A percentile compares a stretch with the other conserved stretches of the same genome.
phyloP scores from a whole-genome alignment of 2,113 vertebrate species.

The Cariama cristata region DNA sequence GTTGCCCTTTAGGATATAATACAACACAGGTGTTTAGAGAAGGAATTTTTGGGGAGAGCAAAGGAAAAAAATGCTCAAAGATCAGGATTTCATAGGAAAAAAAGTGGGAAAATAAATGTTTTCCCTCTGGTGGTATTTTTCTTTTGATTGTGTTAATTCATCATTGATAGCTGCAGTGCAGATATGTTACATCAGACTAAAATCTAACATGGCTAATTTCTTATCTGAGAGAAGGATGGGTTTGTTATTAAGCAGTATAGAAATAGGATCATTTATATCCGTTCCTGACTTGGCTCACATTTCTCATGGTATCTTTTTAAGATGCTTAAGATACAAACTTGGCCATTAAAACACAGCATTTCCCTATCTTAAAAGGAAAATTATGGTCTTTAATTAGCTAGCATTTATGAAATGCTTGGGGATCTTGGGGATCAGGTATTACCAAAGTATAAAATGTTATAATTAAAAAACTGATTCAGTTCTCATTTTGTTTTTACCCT shows the following conservation, averaged over 20 bases:
- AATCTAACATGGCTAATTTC: background rate
- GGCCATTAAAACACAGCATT: background rate
- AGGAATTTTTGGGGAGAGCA: background rate
- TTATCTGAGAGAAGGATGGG: background rate
- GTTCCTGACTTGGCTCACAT: background rate
- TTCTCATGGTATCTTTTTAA: background rate
- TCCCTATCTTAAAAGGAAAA: background rate
- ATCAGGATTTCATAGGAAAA: background rate
- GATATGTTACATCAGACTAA: background rate
- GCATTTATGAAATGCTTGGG: background rate
- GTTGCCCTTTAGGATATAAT: background rate
- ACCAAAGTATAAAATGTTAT: background rate
- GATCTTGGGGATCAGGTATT: background rate
- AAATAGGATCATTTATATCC: background rate
- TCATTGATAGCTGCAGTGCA: background rate
- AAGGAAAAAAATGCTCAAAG: background rate
- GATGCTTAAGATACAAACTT: background rate
- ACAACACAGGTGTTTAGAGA: background rate
- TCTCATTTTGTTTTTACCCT: background rate
- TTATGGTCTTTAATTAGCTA: background rate
- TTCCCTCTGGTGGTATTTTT: background rate
- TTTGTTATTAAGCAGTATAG: background rate
- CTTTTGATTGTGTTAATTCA: background rate
- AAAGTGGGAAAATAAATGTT: background rate
- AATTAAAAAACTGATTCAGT: background rate